Evolutionary conservation across 2,888 invertebrate species (phyloP), one percentile per base, ranked within the genome.

Genomic region (Meteorus colon): DNA sequence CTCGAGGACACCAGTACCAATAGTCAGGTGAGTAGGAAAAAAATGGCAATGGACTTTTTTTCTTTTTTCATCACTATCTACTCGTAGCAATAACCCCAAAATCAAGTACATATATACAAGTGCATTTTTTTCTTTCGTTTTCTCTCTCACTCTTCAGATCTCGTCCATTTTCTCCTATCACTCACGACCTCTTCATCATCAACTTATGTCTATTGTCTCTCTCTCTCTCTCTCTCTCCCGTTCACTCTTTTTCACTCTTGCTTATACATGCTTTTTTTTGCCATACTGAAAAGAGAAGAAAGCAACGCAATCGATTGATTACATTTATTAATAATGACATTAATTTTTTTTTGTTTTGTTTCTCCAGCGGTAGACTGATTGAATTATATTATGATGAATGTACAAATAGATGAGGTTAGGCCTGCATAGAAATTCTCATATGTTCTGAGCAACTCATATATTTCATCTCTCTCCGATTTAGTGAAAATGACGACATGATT

Each of bases 1-100:
- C 94, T 95, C 92, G 96, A 96, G 92, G 96, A 96, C 89, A 92
- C 93, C 84, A 93, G 92, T 90, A 85, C 93, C 87, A 93, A 92
- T 91, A 91, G 92, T 87, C 94, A 94, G 93, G 94, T 93, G 73
- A 79, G 74, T 29, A 62, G 37, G 67, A 41, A 6, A 48, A 8
- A 55, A 55, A 5, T 19, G 6, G 19, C n/a, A 24, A n/a, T 24
- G 4, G 5, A 19, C 6, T 19, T 6, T 55, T 8, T 55, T 6
- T 55, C 6, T 8, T 55, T 24, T 19, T 8, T 19, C 24, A 55
- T 55, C n/a, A 19, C 2, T 55, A 6, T 24, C 55, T 19, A 55
- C 19, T 55, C 5, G 10, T 24, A 19, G 48, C 48, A n/a, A 48
- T 48, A 16, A 48, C 55, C 19, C 8, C 55, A 55, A 19, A 19